Evolutionary conservation across 2,113 vertebrate genomes (phyloP).

Genomic region (Oreochromis niloticus): DNA sequence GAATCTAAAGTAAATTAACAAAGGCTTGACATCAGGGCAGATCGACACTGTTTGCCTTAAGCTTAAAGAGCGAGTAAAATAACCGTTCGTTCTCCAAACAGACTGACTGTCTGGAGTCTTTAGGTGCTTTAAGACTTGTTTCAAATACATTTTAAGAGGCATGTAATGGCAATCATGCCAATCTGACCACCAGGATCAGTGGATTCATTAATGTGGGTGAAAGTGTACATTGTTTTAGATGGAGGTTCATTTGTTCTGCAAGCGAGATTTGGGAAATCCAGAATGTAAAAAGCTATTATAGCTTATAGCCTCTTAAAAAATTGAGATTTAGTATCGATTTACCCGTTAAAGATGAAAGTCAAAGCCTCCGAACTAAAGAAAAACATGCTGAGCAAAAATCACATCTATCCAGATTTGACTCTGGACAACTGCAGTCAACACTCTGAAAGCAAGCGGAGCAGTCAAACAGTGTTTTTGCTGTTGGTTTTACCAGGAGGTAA

Average conservation of each 20-base stretch:
- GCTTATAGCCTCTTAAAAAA: neutral
- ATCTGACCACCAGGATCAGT: rapidly evolving
- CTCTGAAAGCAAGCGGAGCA: neutral
- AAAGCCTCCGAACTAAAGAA: neutral
- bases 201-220: neutral
- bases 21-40: neutral
- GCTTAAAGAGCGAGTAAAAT: neutral
- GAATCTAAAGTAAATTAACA: neutral
- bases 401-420: neutral
- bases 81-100: neutral
- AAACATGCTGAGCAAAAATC: neutral
- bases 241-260: neutral
- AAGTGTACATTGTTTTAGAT: neutral
- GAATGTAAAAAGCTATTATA: neutral
- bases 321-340: neutral
- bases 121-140: neutral
- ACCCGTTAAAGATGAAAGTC: neutral
- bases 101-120: neutral
- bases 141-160: neutral
- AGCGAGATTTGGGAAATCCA: neutral
- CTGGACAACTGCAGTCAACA: neutral
- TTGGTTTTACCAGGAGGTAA: slow-evolving; percentile 64
- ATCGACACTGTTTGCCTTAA: neutral
- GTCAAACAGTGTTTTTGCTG: neutral
- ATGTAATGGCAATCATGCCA: neutral